These are phyloP conservation scores for Drosophila siamana DNA, from an alignment of 2,888 invertebrate genomes.

Conservation along the genomic window DNA sequence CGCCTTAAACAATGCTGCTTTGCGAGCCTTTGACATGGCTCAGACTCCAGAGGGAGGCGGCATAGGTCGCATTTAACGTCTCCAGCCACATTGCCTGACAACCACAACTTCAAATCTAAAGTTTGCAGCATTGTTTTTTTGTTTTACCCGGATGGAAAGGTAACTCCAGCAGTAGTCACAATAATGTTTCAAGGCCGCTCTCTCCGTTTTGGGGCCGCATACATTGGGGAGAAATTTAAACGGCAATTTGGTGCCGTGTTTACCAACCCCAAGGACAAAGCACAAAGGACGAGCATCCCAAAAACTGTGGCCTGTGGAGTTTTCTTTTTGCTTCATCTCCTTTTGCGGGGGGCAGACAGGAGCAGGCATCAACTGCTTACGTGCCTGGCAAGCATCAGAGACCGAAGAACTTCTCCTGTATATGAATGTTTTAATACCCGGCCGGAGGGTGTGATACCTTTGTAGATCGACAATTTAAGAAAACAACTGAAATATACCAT, in stretches of 20 bases:
- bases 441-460: background rate
- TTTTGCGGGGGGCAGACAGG: conserved; percentile 2
- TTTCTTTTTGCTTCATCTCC: conserved; percentile 50
- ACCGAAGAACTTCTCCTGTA: conserved; percentile 7
- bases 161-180: conserved; percentile 65
- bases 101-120: conserved; percentile 75
- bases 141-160: background rate
- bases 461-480: background rate
- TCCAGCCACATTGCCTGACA: conserved; percentile 61
- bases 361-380: conserved; percentile 69
- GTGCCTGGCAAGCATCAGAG: conserved; percentile 64
- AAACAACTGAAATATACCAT: too few species aligned
- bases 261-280: conserved; percentile 77
- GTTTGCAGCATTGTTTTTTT: conserved; percentile 31
- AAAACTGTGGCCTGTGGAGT: conserved; percentile 55
- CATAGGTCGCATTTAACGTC: conserved; percentile 68
- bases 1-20: conserved; percentile 48
- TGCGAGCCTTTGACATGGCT: conserved; percentile 52
- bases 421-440: conserved; percentile 32
- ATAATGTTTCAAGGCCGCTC: conserved; percentile 79
- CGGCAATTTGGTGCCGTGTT: conserved; percentile 81
- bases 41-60: conserved; percentile 57
- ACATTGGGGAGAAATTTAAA: conserved; percentile 78
- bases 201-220: conserved; percentile 29
- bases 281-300: conserved; percentile 48